Evolutionary conservation across 2,888 invertebrate species (phyloP).

Genomic region (Cantharis nigra): DNA sequence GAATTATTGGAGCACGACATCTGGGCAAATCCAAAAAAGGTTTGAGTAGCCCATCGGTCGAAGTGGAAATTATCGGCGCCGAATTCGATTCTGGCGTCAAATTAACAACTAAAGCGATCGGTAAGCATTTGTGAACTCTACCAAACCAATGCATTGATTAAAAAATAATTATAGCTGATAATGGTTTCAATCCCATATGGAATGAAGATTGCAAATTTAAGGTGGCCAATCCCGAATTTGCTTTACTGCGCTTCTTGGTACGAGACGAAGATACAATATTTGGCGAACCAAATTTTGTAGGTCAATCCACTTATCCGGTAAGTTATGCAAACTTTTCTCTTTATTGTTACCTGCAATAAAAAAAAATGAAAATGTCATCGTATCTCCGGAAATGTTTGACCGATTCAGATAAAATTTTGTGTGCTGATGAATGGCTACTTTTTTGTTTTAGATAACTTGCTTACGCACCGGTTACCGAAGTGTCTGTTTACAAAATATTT

Average conservation of each 20-base stretch:
- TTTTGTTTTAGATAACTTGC: conserved; percentile 64
- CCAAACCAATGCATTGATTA: not conserved
- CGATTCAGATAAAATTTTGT: too few relatives aligned
- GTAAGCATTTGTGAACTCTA: conserved; percentile 58
- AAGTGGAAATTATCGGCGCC: conserved; percentile 88
- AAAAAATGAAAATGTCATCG: too few relatives aligned
- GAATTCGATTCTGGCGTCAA: conserved; percentile 83
- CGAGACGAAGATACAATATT: conserved; percentile 94
- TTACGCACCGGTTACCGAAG: conserved; percentile 87
- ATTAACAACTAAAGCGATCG: conserved; percentile 81
- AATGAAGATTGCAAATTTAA: conserved; percentile 85
- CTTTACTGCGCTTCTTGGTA: conserved; percentile 83
- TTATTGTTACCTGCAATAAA: too few relatives aligned
- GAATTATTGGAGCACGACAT: conserved; percentile 89
- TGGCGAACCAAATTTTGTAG: conserved; percentile 94
- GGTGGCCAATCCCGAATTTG: conserved; percentile 79
- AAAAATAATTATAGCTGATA: conserved; percentile 67
- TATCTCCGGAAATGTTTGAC: too few relatives aligned
- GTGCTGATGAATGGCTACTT: too few relatives aligned
- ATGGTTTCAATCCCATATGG: conserved; percentile 94
- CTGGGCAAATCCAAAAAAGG: conserved; percentile 82
- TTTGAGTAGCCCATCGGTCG: conserved; percentile 87
- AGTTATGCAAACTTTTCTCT: conserved; percentile 39
- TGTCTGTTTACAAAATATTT: conserved; percentile 88
- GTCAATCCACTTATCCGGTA: conserved; percentile 92